These are phyloP conservation scores for Pocillopora damicornis DNA, from an alignment of 64 coral and sea anemone genomes.

Conservation along the genomic window DNA sequence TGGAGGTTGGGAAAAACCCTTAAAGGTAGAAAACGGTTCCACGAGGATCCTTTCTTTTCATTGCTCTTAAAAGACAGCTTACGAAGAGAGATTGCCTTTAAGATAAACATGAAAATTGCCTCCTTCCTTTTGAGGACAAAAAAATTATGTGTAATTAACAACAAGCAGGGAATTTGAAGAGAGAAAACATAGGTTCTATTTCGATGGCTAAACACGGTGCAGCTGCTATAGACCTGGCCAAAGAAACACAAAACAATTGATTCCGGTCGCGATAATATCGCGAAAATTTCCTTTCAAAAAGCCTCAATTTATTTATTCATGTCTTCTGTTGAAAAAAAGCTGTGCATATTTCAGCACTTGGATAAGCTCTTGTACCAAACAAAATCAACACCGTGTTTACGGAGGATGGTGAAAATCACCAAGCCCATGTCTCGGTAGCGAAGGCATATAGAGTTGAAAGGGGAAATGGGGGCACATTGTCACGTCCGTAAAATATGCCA, in stretches of 20 bases:
- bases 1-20: conserved; percentile 20
- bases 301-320: conserved; percentile 95
- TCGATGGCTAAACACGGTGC: conserved; percentile 73
- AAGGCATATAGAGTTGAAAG: not conserved
- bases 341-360: conserved; percentile 67
- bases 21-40: conserved; percentile 4
- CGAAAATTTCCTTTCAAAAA: conserved; percentile 86
- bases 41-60: not conserved
- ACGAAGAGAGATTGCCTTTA: not conserved
- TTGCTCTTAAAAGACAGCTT: not conserved
- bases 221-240: conserved; percentile 77
- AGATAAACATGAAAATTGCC: not conserved
- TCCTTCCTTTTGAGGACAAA: not conserved
- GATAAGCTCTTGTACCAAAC: conserved; percentile 53
- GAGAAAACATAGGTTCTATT: conserved; percentile 49
- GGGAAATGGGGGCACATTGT: conserved; percentile 28
- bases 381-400: conserved; percentile 71
- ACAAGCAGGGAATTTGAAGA: conserved; percentile 37
- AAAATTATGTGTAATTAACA: conserved; percentile 51
- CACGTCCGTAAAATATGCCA: not conserved
- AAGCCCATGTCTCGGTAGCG: not conserved
- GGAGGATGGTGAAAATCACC: conserved; percentile 19
- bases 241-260: conserved; percentile 66
- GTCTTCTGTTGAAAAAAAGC: conserved; percentile 71
- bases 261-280: conserved; percentile 88